Evolutionary conservation across 2,888 invertebrate species (phyloP).

Genomic region (Scaptomyza reducta): DNA sequence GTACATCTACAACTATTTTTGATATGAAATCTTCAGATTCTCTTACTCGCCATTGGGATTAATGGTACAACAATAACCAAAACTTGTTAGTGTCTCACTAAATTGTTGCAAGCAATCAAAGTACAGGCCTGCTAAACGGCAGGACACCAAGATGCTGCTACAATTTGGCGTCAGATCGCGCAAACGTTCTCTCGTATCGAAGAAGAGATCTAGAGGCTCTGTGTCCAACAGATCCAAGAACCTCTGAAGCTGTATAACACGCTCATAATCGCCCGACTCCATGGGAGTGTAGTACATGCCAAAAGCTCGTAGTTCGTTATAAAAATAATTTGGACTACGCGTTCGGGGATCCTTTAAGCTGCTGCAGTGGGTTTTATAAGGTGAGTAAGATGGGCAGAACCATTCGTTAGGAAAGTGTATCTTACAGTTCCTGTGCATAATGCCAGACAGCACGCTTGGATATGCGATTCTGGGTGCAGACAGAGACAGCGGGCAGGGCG

Average conservation of each 20-base stretch:
- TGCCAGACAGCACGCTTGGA: conserved; percentile 80
- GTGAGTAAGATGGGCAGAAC: too few species aligned
- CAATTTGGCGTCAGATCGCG: conserved; percentile 83
- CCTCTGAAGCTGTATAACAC: conserved; percentile 73
- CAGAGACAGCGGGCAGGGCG: conserved; percentile 86
- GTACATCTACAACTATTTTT: not conserved
- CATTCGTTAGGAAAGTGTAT: too few species aligned
- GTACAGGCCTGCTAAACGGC: conserved; percentile 66
- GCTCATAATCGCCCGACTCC: conserved; percentile 59
- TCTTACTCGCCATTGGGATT: conserved; percentile 72
- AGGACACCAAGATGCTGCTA: conserved; percentile 79
- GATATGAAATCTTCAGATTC: not conserved
- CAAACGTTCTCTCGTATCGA: conserved; percentile 71
- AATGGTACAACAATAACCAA: conserved; percentile 85
- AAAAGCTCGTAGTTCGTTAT: conserved; percentile 65
- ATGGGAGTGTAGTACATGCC: conserved; percentile 64
- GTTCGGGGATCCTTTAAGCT: conserved; percentile 59
- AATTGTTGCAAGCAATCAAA: conserved; percentile 78
- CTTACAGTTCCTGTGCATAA: conserved; percentile 83
- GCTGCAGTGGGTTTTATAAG: conserved; percentile 29
- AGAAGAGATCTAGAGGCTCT: conserved; percentile 71
- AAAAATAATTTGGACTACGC: conserved; percentile 56
- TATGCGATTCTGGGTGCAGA: conserved; percentile 87
- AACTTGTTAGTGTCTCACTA: conserved; percentile 78
- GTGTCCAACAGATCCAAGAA: conserved; percentile 77